phyloP scores from a whole-genome alignment of 2,888 invertebrate species.

The Eristalis intricaria region DNA sequence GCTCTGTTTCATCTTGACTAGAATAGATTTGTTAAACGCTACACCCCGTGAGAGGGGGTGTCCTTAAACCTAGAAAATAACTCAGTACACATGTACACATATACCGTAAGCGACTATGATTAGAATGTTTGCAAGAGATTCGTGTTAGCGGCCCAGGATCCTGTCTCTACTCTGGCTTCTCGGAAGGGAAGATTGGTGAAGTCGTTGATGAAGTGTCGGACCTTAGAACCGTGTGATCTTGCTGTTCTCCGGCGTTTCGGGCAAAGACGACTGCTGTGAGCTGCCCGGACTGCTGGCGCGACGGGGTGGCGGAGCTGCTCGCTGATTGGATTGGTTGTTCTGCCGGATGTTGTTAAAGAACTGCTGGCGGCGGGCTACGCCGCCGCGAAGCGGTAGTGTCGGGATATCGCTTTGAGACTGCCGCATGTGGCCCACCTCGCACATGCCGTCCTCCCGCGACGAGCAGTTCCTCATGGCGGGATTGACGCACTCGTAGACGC shows the following conservation, averaged over 20 bases:
- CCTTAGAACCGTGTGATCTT: conserved; percentile 81
- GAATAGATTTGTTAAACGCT: conserved; percentile 41
- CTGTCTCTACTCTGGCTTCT: neutral
- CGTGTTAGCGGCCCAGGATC: conserved; percentile 8
- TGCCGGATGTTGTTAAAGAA: conserved; percentile 80
- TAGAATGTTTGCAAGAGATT: neutral
- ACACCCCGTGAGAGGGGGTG: conserved; percentile 12
- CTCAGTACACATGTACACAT: conserved; percentile 10
- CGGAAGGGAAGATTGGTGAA: conserved; percentile 27
- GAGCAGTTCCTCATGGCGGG: conserved; percentile 82
- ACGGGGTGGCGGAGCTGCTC: conserved; percentile 76
- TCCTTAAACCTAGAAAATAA: conserved; percentile 19
- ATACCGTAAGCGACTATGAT: conserved; percentile 18
- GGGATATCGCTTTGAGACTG: conserved; percentile 81
- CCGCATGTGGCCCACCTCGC: conserved; percentile 74
- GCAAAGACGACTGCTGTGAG: conserved; percentile 78
- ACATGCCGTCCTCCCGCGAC: conserved; percentile 77
- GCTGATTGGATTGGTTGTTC: conserved; percentile 79
- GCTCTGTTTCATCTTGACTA: conserved; percentile 47
- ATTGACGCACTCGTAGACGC: conserved; percentile 84
- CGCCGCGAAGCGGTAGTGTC: conserved; percentile 80
- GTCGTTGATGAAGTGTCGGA: neutral
- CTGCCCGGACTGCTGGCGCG: conserved; percentile 76
- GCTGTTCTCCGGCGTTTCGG: conserved; percentile 78
- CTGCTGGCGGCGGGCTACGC: conserved; percentile 79